Evolutionary conservation across 2,797 vertebrate genomes (phyloP), one percentile per base, ranked within the genome.

Genomic region (Danio kyathit): DNA sequence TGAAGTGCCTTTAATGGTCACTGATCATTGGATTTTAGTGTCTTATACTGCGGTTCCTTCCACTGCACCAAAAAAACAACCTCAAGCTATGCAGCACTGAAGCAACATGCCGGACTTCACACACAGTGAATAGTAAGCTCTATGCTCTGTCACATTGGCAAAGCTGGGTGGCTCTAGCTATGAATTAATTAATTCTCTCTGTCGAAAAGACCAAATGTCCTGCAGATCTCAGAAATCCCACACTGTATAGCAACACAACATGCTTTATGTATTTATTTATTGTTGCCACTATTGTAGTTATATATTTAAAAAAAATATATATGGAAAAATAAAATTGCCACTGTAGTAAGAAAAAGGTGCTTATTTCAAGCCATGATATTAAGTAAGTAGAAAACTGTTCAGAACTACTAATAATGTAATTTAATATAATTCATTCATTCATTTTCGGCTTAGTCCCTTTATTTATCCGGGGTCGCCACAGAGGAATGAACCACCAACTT

Each of bases 191-290:
- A 43, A 56, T 72, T 17, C 16, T 72, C 49, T 54, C n/a, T 71
- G 69, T 71, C 51, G 10, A 71, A 19, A 71, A 71, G 69, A 72
- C 69, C 69, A 72, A 72, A 72, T 56, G 51, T 72, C 40, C 51
- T 19, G 69, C 51, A 56, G 38, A 72, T 56, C 51, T 72, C 38
- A 14, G 11, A 56, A 5, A 72, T 56, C 51, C 10, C 51, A 56
- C n/a, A 52, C n/a, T 44, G 3, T 19, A 43, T 63, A 51, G 60
- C n/a, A 41, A 29, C 13, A 56, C 13, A 73, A 14, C 11, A 7
- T 14, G 4, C 29, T 61, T 61, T 40, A 13, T 29, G 29, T 29
- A 29, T 29, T 29, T 29, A n/a, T 29, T 29, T 3, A 29, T 29
- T 29, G 29, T 29, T 29, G 29, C 29, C 29, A 1, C 3, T 29